Conservation (phyloP, 2,888 invertebrate genomes). For the Dascillus cervinus region DNA sequence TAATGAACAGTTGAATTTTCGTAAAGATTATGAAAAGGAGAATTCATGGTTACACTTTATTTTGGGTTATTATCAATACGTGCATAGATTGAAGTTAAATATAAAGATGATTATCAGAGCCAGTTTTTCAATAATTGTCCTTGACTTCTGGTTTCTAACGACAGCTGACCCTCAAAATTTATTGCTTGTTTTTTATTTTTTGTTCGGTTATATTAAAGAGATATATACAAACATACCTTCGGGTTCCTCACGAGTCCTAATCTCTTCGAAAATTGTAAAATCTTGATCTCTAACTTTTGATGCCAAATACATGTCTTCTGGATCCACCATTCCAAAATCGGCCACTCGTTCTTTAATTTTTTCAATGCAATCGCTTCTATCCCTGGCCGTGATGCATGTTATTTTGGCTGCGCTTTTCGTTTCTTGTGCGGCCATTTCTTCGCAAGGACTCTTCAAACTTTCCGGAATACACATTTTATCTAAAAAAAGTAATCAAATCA, state of each 20-base stretch:
- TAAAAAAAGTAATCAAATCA: too few relatives aligned
- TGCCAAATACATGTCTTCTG: conserved; percentile 84
- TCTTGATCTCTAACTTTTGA: conserved; percentile 63
- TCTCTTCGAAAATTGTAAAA: conserved; percentile 68
- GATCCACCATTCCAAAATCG: conserved; percentile 75
- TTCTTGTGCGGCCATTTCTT: conserved; percentile 57
- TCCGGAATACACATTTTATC: conserved; percentile 72
- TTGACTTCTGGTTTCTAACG: too few relatives aligned
- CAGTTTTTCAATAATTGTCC: too few relatives aligned
- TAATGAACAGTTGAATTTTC: too few relatives aligned
- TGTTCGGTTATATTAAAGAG: too few relatives aligned
- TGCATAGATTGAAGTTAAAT: too few relatives aligned
- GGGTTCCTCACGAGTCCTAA: conserved; percentile 68
- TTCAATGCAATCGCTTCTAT: conserved; percentile 70
- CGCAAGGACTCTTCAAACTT: conserved; percentile 53
- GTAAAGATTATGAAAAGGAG: too few relatives aligned
- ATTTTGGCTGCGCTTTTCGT: conserved; percentile 52
- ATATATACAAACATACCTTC: conserved; percentile 56
- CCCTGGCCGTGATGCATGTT: conserved; percentile 62
- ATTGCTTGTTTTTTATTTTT: too few relatives aligned
- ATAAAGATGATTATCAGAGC: too few relatives aligned
- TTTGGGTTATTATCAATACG: too few relatives aligned
- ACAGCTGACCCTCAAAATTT: too few relatives aligned
- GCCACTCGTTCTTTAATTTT: conserved; percentile 69
- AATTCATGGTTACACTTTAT: too few relatives aligned